Conservation (phyloP, 2,888 invertebrate species). For the Cremastobaeus sp. region DNA sequence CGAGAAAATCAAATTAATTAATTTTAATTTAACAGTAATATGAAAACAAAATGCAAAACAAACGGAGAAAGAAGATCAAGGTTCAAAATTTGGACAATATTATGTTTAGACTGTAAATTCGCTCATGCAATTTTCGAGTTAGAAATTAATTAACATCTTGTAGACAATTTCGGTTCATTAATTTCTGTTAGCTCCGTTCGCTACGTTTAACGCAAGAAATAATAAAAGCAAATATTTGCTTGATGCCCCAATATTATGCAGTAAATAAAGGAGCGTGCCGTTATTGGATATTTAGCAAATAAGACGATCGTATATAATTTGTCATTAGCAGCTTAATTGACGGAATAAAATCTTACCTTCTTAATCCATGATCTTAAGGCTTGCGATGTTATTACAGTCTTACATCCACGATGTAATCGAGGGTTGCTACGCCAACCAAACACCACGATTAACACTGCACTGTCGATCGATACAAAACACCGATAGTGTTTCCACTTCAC, state of each 20-base stretch:
- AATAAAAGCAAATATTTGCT: conserved; percentile 6
- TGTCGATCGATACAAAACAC: conserved; percentile 63
- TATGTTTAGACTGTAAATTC: no score
- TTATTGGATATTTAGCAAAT: neutral
- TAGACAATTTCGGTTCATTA: no score
- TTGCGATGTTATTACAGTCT: conserved; percentile 46
- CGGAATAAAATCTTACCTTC: conserved; percentile 48
- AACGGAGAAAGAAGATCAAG: no score
- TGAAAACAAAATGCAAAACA: no score
- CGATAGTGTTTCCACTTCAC: conserved; percentile 60
- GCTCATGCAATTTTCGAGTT: no score
- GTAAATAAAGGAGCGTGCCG: conserved; percentile 16
- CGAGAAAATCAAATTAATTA: no score
- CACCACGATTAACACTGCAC: conserved; percentile 65
- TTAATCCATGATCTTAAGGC: conserved; percentile 51
- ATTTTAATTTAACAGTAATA: no score
- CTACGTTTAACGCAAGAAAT: no score
- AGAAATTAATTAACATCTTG: no score
- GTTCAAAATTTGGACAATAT: no score
- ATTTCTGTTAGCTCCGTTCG: no score
- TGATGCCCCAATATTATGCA: conserved; percentile 1
- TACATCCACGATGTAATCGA: conserved; percentile 48
- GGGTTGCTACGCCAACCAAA: conserved; percentile 65
- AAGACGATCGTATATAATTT: conserved; percentile 26
- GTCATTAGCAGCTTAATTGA: conserved; percentile 34